Base-by-base conservation (phyloP, 2,113 vertebrate species). In the Myotis davidii region DNA sequence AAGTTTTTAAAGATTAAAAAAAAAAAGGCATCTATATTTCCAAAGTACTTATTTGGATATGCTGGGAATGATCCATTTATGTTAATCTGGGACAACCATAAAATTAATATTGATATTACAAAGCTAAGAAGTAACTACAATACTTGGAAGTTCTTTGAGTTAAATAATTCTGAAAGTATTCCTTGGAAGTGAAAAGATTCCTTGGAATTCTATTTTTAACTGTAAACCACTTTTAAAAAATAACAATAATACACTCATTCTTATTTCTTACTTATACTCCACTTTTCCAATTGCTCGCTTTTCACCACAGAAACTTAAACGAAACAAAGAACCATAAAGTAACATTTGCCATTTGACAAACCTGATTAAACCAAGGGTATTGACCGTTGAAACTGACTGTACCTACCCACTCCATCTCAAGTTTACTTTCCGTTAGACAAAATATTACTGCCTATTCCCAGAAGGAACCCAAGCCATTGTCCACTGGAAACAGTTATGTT, bases 291-390 rank as follows among this genome's bases (percentile, higher is more conserved):
- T 70, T 73, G 11, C 9, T 83, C 6, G 29, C 70, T 96, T 93
- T 97, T 94, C 50, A 89, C 88, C 65, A 91, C 27, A n/a, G 90
- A 81, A 97, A 94, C n/a, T 39, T 85, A 95, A 89, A 94, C 34
- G 48, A 88, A 96, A 85, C 52, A 95, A 90, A 79, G 76, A 95
- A 85, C 25, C 17, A 93, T 65, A 23, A 87, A 94, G 64, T 93
- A 89, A 72, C 61, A 94, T 81, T 97, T 96, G 56, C 61, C 65
- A 50, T 79, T 95, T 95, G 94, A 97, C n/a, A 96, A 96, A 94
- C 94, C 59, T 81, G 79, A 93, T 96, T 91, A 96, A 96, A 91
- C 34, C 18, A 81, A 96, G 94, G 91, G 59, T 97, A 29, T 95
- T 97, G 93, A 91, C 34, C 79, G 59, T n/a, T 95, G 85, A 92